Evolutionary conservation across 2,888 invertebrate species (phyloP).

Genomic region (Anorthoa munda): DNA sequence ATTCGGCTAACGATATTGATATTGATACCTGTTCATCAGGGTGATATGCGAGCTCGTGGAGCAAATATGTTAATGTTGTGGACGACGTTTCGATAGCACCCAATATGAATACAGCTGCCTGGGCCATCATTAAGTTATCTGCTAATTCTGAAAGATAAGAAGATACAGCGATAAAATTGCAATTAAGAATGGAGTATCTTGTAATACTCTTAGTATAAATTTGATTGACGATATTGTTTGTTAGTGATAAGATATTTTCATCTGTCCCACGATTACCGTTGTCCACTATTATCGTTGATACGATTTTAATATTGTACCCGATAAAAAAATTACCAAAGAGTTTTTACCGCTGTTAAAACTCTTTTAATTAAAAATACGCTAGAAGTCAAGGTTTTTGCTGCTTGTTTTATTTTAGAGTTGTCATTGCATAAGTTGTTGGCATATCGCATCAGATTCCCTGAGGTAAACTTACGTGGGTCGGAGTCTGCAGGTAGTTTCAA

Average conservation of each 20-base stretch:
- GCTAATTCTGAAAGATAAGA: slow-evolving; percentile 74
- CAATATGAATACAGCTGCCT: slow-evolving; percentile 82
- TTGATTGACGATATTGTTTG: neutral
- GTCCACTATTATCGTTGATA: slow-evolving; percentile 3
- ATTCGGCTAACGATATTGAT: slow-evolving; percentile 23
- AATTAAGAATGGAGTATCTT: neutral
- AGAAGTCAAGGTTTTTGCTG: too few relatives aligned
- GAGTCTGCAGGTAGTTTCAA: slow-evolving; percentile 77
- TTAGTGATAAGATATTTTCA: slow-evolving; percentile 2
- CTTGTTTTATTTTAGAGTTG: neutral
- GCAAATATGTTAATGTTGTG: slow-evolving; percentile 73
- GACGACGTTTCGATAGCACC: slow-evolving; percentile 85
- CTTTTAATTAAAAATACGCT: slow-evolving; percentile 19
- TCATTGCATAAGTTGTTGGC: neutral
- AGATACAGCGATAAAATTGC: neutral
- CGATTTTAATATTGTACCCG: neutral
- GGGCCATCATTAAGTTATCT: slow-evolving; percentile 83
- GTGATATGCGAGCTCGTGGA: slow-evolving; percentile 82
- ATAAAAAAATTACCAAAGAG: neutral
- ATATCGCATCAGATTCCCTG: neutral
- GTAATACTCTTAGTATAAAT: neutral
- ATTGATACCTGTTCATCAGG: slow-evolving; percentile 78
- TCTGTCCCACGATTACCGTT: slow-evolving; percentile 7
- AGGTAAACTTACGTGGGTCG: slow-evolving; percentile 70
- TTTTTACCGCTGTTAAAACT: neutral